phyloP scores from a whole-genome alignment of 2,888 invertebrate genomes.

The Leptothorax acervorum region DNA sequence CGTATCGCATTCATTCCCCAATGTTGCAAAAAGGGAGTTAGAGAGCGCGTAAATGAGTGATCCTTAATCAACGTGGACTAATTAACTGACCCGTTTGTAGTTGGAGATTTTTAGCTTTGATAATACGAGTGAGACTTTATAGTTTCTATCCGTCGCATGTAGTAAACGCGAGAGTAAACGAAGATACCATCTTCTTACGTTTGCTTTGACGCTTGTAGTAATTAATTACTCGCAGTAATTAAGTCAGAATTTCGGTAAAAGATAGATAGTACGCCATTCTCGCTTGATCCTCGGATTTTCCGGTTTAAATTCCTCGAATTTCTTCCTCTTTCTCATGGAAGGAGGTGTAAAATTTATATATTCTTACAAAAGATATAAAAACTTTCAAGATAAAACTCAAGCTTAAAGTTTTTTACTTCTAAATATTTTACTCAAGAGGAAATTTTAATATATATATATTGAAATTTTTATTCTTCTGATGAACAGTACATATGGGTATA shows the following conservation, averaged over 20 bases:
- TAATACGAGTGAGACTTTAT: neutral
- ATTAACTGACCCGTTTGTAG: neutral
- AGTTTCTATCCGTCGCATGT: neutral
- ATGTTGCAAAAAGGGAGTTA: neutral
- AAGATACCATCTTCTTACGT: neutral
- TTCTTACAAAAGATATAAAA: neutral
- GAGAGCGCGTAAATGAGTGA: neutral
- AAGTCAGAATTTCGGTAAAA: neutral
- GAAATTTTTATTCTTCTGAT: neutral
- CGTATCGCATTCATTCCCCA: slow-evolving; percentile 22
- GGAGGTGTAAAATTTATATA: neutral
- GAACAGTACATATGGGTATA: neutral
- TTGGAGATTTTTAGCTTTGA: neutral
- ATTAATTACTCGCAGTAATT: neutral
- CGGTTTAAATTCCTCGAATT: neutral
- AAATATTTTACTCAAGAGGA: neutral
- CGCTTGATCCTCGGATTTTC: neutral
- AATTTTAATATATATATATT: neutral
- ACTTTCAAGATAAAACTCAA: neutral
- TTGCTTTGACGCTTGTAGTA: neutral
- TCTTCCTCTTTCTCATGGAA: neutral
- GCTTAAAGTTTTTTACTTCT: neutral
- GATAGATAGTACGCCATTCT: neutral
- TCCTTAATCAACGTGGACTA: neutral
- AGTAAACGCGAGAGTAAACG: neutral